phyloP scores from a whole-genome alignment of 2,113 vertebrate genomes.

The Leucoraja erinaceus region DNA sequence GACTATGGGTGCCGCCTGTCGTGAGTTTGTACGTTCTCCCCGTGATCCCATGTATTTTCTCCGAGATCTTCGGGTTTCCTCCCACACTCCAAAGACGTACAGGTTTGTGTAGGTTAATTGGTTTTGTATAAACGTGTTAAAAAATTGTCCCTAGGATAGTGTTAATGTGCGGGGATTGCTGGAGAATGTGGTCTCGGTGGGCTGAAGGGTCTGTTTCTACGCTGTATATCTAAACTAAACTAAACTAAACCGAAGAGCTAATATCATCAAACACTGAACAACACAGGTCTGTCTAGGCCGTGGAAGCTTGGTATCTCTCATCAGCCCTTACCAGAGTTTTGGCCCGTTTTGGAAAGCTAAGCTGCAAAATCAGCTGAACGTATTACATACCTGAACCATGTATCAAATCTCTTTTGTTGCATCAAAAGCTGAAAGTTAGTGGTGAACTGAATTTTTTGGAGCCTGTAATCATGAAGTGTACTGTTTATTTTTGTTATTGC shows the following conservation, averaged over 20 bases:
- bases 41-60: no score
- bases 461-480: not conserved
- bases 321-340: not conserved
- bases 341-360: not conserved
- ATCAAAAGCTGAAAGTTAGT: not conserved
- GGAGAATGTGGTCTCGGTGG: no score
- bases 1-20: no score
- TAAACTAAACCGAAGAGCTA: not conserved
- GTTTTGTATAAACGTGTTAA: no score
- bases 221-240: no score
- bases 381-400: not conserved
- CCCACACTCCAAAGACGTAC: no score
- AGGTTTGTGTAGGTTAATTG: no score
- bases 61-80: no score
- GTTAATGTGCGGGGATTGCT: no score
- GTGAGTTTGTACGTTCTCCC: no score
- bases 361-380: not conserved
- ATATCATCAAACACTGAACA: not conserved
- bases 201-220: no score
- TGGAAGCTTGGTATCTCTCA: not conserved
- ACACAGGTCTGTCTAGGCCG: not conserved
- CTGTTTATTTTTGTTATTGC: not conserved
- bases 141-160: no score
- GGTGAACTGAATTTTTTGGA: not conserved
- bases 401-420: not conserved